Evolutionary conservation across 2,888 invertebrate genomes (phyloP).

Genomic region (Rhingia rostrata): DNA sequence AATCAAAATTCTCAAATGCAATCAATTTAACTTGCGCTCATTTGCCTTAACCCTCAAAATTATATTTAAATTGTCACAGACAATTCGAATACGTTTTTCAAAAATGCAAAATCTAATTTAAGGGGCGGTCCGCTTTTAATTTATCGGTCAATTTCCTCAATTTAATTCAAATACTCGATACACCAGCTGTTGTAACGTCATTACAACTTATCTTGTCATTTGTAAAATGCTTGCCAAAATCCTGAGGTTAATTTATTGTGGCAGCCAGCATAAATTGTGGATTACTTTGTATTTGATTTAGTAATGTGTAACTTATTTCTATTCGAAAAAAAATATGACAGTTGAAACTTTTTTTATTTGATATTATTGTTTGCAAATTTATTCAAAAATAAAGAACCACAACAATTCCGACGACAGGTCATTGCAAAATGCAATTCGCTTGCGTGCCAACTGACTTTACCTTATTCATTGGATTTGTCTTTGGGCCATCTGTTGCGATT

Average conservation of each 20-base stretch:
- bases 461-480: slow-evolving; percentile 16
- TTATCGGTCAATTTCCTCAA: slow-evolving; percentile 31
- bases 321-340: background rate
- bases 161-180: slow-evolving; percentile 23
- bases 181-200: slow-evolving; percentile 7
- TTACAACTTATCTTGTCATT: background rate
- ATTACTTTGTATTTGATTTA: slow-evolving; percentile 17
- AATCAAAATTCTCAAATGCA: slow-evolving; percentile 3
- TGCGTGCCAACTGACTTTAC: slow-evolving; percentile 13
- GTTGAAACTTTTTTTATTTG: background rate
- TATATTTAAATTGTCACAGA: slow-evolving; percentile 18
- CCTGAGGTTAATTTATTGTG: slow-evolving; percentile 20
- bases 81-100: background rate
- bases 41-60: background rate
- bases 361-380: background rate
- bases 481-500: slow-evolving; percentile 33
- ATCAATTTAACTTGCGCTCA: background rate
- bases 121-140: slow-evolving; percentile 11
- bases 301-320: background rate
- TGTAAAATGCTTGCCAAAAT: slow-evolving; percentile 38
- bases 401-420: slow-evolving; percentile 33
- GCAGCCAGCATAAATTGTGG: background rate
- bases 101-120: background rate
- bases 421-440: slow-evolving; percentile 23
- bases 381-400: background rate